These are phyloP conservation scores for Ailurus styani DNA, from an alignment of 2,113 vertebrate genomes.

Conservation along the genomic window DNA sequence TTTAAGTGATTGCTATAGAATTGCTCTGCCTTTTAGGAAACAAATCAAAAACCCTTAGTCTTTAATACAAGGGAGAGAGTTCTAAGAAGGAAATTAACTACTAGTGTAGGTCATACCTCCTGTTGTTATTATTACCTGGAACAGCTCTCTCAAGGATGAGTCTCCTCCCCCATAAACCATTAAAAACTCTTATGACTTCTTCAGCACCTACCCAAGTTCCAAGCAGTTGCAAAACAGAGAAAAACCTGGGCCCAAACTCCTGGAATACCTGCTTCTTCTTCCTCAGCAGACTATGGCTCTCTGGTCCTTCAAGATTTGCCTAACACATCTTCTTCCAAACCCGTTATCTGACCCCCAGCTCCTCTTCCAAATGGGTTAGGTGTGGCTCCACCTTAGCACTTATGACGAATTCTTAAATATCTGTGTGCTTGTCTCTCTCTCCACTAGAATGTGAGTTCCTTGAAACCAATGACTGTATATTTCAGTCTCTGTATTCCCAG, in stretches of 20 bases:
- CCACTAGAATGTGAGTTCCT: neutral
- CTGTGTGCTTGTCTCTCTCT: neutral
- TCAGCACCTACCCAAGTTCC: neutral
- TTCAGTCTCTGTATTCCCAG: neutral
- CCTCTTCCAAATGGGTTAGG: neutral
- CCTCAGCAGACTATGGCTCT: neutral
- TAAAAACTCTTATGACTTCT: neutral
- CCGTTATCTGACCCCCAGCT: neutral
- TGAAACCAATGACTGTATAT: neutral
- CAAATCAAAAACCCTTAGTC: neutral
- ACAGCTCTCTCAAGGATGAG: neutral
- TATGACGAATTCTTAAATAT: neutral
- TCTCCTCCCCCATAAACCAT: neutral
- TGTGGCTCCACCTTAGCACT: neutral
- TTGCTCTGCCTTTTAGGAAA: slow-evolving; percentile 25
- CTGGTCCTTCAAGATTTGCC: neutral
- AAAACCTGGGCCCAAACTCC: neutral
- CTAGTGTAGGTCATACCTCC: neutral
- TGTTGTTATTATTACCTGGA: neutral
- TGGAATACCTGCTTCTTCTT: neutral
- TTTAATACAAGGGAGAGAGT: neutral
- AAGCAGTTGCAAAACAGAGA: neutral
- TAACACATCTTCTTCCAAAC: neutral
- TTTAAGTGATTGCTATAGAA: neutral
- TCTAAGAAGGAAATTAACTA: neutral